Base-by-base conservation (phyloP, 2,888 invertebrate species). In the Boloria selene region DNA sequence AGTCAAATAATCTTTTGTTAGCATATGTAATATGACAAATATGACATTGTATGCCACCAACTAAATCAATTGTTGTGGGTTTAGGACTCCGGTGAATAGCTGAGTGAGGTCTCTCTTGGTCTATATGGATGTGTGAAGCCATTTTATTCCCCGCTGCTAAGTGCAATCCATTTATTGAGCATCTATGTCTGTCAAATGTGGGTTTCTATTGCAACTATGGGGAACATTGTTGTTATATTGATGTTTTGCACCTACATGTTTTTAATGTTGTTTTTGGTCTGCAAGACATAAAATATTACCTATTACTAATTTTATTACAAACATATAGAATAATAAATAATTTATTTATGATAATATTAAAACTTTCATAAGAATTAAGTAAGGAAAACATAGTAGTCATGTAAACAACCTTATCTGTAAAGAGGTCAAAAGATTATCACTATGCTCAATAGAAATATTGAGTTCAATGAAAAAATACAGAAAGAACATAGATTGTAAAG, bases 11-110 rank as follows among this genome's bases (percentile, higher is more conserved):
- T 64, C 88, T 87, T 77, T 93, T 93, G 71, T 88, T 92, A 50
- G 86, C 81, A 75, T 90, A 93, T 66, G 87, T 91, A 70, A 82
- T 76, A 70, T 90, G 86, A 77, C 94, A 94, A 79, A 93, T 87
- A 76, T 91, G 90, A 81, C 94, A 94, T 75, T 86, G 88, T 49
- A 94, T 93, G 52, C 94, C 94, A 77, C 94, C 91, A 44, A 88
- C 80, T 73, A 83, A 75, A 70, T 89, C 87, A 61, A 92, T 85
- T 70, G 90, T 82, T 63, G 90, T 90, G 70, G 77, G 83, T 75
- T 88, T 89, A 62, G 75, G 74, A 69, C 67, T 51, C 58, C 67
- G 64, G 55, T 68, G 71, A 61, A 66, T 69, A 70, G 72, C 74
- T 72, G 64, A 68, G 66, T 72, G 74, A 63, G 64, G 61, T 61